phyloP scores from a whole-genome alignment of 2,113 vertebrate species.

The Trematomus loennbergii region DNA sequence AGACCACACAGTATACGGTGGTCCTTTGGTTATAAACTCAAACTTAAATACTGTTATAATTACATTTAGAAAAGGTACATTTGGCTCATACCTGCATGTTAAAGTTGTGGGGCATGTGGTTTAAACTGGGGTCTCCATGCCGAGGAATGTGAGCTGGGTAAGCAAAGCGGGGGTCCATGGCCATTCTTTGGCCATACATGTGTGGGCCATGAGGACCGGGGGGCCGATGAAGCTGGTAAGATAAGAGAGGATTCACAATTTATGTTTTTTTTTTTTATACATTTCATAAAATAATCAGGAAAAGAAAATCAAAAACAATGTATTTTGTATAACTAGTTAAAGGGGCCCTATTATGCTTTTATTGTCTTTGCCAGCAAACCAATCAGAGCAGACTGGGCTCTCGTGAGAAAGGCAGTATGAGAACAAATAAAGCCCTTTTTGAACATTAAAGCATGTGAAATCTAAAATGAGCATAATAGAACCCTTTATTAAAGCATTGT shows the following conservation, averaged over 20 bases:
- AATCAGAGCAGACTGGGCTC: too few relatives aligned
- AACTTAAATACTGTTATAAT: not conserved
- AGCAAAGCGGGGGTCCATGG: slow-evolving; percentile 84
- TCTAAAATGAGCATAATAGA: too few relatives aligned
- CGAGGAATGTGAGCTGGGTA: slow-evolving; percentile 86
- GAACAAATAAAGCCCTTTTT: too few relatives aligned
- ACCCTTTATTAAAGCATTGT: not conserved
- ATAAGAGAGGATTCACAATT: not conserved
- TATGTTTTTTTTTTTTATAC: not conserved
- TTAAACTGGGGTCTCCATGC: slow-evolving; percentile 85
- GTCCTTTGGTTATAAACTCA: not conserved
- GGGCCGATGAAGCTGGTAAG: slow-evolving; percentile 75
- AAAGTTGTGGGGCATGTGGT: slow-evolving; percentile 83
- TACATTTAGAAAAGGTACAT: not conserved
- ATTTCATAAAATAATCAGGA: not conserved
- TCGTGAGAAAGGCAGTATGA: too few relatives aligned
- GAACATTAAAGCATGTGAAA: too few relatives aligned
- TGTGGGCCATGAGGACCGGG: slow-evolving; percentile 81
- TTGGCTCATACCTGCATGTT: slow-evolving; percentile 87
- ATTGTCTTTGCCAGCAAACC: too few relatives aligned
- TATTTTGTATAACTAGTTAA: not conserved
- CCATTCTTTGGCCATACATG: slow-evolving; percentile 84
- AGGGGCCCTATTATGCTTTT: too few relatives aligned
- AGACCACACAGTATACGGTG: not conserved
- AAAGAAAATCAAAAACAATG: not conserved